Base-by-base conservation (phyloP, 2,113 vertebrate genomes). In the Heptranchias perlo region DNA sequence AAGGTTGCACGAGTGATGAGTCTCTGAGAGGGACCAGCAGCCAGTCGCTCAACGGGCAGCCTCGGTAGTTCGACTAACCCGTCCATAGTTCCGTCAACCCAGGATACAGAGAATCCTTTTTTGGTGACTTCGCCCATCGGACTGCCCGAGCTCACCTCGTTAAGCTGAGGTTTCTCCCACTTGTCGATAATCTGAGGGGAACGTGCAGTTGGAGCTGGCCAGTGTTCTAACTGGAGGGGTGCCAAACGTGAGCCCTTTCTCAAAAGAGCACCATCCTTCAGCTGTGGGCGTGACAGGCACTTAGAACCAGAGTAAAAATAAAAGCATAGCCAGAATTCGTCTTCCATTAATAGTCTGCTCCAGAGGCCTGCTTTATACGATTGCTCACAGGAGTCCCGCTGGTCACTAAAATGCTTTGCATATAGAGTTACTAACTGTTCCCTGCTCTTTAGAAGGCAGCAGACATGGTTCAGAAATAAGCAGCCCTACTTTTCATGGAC, bases 401-500 rank as follows among this genome's bases (percentile, higher is more conserved):
- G 49, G 87, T 58, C 87, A 91, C 52, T 58, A 58, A 91, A 58
- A 35, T 31, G 11, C 44, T 58, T 58, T 91, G 52, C 52, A 28
- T 91, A 52, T 35, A 86, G 87, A 14, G 61, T 91, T 35, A 91
- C 87, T 28, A 35, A 91, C 35, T 28, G 31, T 54, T 91, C 87
- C 69, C 54, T 91, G 87, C 31, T 91, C 87, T 31, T 91, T 61
- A 91, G 31, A 61, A 91, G 87, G 47, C n/a, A 91, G 87, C 52
- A n/a, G 86, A 11, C 86, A 54, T 21, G 49, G 28, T 54, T 91
- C 31, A 91, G 31, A 31, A 93, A 18, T 62, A n/a, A 93, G 54
- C 61, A 39, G 91, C 61, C 35, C 14, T 93, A 18, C 61, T 64
- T n/a, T 93, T 58, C 47, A 49, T 16, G 35, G n/a, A 21, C n/a